Percentiles rank a stretch among this genome's conserved stretches.
Conservation (phyloP, 2,888 invertebrate genomes). For the Sicus ferrugineus region DNA sequence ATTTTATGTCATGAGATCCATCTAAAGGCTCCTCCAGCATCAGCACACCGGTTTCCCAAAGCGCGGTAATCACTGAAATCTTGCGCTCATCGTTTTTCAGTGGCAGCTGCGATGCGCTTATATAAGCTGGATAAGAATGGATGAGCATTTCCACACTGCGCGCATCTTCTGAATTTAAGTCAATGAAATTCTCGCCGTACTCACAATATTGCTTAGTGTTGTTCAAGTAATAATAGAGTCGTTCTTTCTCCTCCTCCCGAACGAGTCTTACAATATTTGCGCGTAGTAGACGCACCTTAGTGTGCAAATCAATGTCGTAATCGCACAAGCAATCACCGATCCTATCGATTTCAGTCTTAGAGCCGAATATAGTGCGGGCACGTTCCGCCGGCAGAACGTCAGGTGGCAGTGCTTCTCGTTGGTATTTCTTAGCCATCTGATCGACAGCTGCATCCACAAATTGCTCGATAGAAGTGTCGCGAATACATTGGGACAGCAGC, state of each 20-base stretch:
- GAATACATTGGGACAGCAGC: slow-evolving; percentile 37
- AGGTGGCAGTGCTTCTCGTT: slow-evolving; percentile 90
- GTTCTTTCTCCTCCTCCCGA: slow-evolving; percentile 72
- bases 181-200: slow-evolving; percentile 78
- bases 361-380: slow-evolving; percentile 74
- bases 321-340: slow-evolving; percentile 65
- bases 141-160: slow-evolving; percentile 77
- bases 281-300: slow-evolving; percentile 69
- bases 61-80: slow-evolving; percentile 72
- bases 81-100: slow-evolving; percentile 72
- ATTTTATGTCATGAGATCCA: too few relatives aligned
- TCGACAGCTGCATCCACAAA: slow-evolving; percentile 83
- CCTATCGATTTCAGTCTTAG: slow-evolving; percentile 73
- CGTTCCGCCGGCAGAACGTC: slow-evolving; percentile 74
- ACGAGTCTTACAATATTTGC: slow-evolving; percentile 70
- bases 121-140: slow-evolving; percentile 78
- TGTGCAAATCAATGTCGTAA: slow-evolving; percentile 65
- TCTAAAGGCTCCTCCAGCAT: slow-evolving; percentile 68
- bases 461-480: slow-evolving; percentile 69
- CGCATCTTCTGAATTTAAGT: slow-evolving; percentile 74
- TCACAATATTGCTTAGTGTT: slow-evolving; percentile 88
- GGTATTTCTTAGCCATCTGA: slow-evolving; percentile 82
- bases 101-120: slow-evolving; percentile 76
- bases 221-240: slow-evolving; percentile 83
- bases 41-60: slow-evolving; percentile 86